Percentiles rank a stretch among this genome's conserved stretches.
Evolutionary conservation across 2,113 vertebrate species (phyloP).

Genomic region (Riparia riparia): DNA sequence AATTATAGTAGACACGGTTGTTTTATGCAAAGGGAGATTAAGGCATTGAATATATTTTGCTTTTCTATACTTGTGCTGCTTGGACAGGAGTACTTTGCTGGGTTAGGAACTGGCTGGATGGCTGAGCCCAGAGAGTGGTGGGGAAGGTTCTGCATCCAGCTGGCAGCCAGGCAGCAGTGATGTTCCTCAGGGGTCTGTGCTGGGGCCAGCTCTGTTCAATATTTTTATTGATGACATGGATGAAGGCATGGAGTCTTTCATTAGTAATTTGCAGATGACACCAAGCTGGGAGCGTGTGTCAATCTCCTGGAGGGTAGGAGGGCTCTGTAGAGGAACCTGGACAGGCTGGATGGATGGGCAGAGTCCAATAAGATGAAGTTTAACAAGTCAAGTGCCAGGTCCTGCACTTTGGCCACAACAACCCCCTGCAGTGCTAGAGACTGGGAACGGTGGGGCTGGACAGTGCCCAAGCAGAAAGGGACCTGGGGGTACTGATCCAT

Average conservation of each 20-base stretch:
- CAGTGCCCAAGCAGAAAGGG: background rate
- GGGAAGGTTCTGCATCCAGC: background rate
- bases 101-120: background rate
- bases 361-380: background rate
- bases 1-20: background rate
- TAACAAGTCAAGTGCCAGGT: background rate
- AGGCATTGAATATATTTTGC: background rate
- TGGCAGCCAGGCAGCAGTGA: background rate
- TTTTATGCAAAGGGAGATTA: background rate
- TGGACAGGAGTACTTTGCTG: background rate
- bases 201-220: background rate
- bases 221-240: background rate
- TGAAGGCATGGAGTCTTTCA: background rate
- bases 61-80: background rate
- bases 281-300: rapidly evolving
- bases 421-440: rapidly evolving
- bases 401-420: background rate
- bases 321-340: background rate
- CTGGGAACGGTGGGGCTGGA: background rate
- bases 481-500: background rate
- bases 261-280: background rate
- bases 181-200: background rate
- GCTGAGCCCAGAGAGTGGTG: background rate
- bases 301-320: background rate
- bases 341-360: rapidly evolving